Evolutionary conservation across 2,888 invertebrate species (phyloP).

Genomic region (Thysanoteuthis rhombus): DNA sequence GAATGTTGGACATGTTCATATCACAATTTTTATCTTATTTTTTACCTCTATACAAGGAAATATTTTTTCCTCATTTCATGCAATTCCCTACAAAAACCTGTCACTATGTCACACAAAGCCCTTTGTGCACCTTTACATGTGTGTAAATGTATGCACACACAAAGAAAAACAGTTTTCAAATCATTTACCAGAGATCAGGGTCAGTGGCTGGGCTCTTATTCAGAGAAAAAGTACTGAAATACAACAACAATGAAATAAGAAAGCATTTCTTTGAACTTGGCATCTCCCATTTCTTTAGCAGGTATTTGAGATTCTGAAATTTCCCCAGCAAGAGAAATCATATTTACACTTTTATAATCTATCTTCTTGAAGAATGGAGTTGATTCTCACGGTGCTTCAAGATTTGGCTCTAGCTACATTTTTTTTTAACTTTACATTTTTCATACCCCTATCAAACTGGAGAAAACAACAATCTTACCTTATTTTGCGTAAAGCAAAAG

Average conservation of each 20-base stretch:
- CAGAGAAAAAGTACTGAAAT: background rate
- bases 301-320: slow-evolving; percentile 12
- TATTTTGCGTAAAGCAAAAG: too few species aligned
- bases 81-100: too few species aligned
- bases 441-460: background rate
- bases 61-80: too few species aligned
- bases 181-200: background rate
- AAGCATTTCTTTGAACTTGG: background rate
- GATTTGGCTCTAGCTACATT: background rate
- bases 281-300: background rate
- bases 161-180: background rate
- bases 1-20: too few species aligned
- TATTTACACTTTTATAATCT: background rate
- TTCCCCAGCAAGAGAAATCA: background rate
- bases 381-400: background rate
- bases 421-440: background rate
- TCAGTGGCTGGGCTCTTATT: background rate
- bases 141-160: background rate
- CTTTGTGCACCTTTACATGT: too few species aligned
- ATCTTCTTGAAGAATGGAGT: background rate
- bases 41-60: too few species aligned
- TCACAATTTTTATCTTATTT: too few species aligned
- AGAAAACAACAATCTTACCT: too few species aligned
- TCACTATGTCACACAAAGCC: too few species aligned
- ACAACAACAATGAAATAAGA: background rate